Percentiles rank a stretch among this genome's conserved stretches.
Evolutionary conservation across 2,113 vertebrate genomes (phyloP).

Genomic region (Atherinomorus stipes): DNA sequence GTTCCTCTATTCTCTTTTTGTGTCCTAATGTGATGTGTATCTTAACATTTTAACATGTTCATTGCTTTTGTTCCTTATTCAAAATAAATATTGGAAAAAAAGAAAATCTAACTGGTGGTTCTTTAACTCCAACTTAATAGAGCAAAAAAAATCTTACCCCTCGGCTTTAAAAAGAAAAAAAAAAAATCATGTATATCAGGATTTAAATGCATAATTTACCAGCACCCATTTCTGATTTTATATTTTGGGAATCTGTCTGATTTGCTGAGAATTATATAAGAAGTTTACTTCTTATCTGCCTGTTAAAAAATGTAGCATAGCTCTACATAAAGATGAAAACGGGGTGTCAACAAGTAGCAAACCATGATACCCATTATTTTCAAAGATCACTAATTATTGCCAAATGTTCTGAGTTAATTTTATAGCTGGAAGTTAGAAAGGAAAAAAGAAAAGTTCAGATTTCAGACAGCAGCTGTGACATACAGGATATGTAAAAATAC

Average conservation of each 20-base stretch:
- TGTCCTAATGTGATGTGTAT: neutral
- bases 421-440: neutral
- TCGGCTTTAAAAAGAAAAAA: neutral
- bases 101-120: neutral
- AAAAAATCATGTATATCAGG: neutral
- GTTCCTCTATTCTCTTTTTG: too few relatives aligned
- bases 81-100: neutral
- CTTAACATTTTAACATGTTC: neutral
- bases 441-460: neutral
- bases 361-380: neutral
- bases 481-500: neutral
- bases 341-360: neutral
- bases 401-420: neutral
- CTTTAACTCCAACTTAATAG: too few relatives aligned
- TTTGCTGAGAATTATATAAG: neutral
- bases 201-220: neutral
- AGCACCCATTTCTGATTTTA: neutral
- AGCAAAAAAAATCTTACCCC: too few relatives aligned
- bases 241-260: neutral
- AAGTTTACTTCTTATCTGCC: neutral
- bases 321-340: neutral
- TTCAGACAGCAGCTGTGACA: constrained; percentile 1
- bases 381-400: too few relatives aligned
- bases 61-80: neutral
- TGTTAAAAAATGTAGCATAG: neutral